These are phyloP conservation scores for Drosophila tripunctata DNA, from an alignment of 2,888 invertebrate genomes.

Conservation along the genomic window DNA sequence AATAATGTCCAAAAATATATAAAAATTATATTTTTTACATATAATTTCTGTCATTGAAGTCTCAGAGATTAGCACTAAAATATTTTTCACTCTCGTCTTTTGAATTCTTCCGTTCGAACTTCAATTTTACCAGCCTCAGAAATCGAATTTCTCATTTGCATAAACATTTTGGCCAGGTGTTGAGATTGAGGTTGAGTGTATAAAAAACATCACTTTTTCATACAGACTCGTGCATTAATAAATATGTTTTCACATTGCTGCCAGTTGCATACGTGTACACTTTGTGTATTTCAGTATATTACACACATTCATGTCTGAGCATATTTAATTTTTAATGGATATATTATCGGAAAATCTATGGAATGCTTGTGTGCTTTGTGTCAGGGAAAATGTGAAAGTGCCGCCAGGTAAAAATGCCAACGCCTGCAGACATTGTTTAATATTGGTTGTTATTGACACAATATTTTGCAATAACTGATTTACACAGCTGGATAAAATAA, in stretches of 20 bases:
- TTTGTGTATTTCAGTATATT: background rate
- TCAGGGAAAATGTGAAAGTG: background rate
- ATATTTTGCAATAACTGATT: background rate
- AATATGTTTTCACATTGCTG: constrained; percentile 4
- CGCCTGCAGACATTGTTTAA: constrained; percentile 1
- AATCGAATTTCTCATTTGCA: constrained; percentile 41
- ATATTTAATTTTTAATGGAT: constrained; percentile 54
- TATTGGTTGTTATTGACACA: constrained; percentile 4
- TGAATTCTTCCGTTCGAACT: constrained; percentile 10
- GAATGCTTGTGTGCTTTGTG: constrained; percentile 26
- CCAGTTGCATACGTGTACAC: constrained; percentile 7
- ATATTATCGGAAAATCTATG: constrained; percentile 29
- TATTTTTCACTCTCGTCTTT: no score
- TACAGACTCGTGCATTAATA: constrained; percentile 24
- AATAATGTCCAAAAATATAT: no score
- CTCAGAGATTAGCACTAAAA: no score
- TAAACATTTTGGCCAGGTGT: constrained; percentile 14
- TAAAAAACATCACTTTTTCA: constrained; percentile 14
- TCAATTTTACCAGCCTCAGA: constrained; percentile 15
- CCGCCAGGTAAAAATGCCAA: background rate
- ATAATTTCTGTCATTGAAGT: no score
- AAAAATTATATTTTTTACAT: no score
- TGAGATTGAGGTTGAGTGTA: constrained; percentile 15
- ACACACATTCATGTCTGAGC: constrained; percentile 40
- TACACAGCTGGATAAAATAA: background rate